phyloP scores from a whole-genome alignment of 1,140 invertebrate species.

The Zaprionus camerounensis region DNA sequence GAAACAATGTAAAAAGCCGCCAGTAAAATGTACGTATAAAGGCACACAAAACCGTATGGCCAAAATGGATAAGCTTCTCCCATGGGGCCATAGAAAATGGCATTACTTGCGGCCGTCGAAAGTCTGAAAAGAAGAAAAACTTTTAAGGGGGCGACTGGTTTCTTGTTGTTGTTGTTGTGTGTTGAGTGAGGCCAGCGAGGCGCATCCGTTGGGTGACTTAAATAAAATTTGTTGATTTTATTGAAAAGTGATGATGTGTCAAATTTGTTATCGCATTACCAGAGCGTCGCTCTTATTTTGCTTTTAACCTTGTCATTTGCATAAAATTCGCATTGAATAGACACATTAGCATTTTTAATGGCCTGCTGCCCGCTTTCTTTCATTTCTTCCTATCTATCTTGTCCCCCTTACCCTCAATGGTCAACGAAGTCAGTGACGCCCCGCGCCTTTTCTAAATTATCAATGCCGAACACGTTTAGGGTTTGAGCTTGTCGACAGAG shows the following conservation, averaged over 20 bases:
- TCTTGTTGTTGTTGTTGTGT: background rate
- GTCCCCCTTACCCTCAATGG: conserved; percentile 1
- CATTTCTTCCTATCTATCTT: conserved; percentile 41
- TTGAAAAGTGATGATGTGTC: conserved; percentile 83
- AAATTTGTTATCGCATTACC: conserved; percentile 82
- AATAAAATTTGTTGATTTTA: conserved; percentile 83
- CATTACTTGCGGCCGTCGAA: conserved; percentile 48
- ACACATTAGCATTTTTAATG: conserved; percentile 83
- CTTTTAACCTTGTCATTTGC: conserved; percentile 81
- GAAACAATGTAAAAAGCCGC: background rate
- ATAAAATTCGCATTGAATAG: conserved; percentile 81
- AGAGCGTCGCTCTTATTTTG: conserved; percentile 71
- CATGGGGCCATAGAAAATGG: conserved; percentile 64
- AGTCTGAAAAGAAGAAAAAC: conserved; percentile 14
- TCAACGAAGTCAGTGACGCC: conserved; percentile 51
- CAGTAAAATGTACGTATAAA: conserved; percentile 21
- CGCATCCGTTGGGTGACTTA: conserved; percentile 76
- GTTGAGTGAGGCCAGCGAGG: conserved; percentile 49
- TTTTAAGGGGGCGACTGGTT: background rate
- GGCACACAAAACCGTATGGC: conserved; percentile 68
- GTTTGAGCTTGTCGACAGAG: conserved; percentile 39
- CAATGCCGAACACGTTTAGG: conserved; percentile 77
- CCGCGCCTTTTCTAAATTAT: conserved; percentile 67
- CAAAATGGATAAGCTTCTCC: conserved; percentile 77
- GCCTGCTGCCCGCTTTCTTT: conserved; percentile 45